Percentiles rank a stretch among this genome's conserved stretches.
Evolutionary conservation across 2,113 vertebrate genomes (phyloP).

Genomic region (Clarias magur): DNA sequence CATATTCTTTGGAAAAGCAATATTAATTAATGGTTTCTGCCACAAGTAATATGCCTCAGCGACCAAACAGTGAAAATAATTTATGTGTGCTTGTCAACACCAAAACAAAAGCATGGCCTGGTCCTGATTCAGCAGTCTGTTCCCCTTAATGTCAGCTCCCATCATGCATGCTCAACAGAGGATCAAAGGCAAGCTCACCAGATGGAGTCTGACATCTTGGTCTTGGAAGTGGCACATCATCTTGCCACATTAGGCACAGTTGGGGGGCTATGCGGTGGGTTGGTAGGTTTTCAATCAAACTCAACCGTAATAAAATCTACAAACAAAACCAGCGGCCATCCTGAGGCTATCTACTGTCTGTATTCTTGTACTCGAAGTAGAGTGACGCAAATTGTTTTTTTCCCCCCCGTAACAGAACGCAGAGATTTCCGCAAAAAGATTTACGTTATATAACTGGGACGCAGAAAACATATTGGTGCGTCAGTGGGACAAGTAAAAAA

Average conservation of each 20-base stretch:
- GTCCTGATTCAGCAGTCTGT: constrained; percentile 61
- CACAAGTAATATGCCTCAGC: constrained; percentile 16
- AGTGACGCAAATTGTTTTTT: not conserved
- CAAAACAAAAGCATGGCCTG: constrained; percentile 51
- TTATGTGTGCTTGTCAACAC: constrained; percentile 37
- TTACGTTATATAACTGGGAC: not conserved
- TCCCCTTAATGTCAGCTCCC: constrained; percentile 61
- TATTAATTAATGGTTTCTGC: constrained; percentile 19
- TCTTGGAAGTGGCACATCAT: constrained; percentile 61
- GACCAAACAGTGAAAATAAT: constrained; percentile 7
- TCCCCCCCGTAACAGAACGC: not conserved
- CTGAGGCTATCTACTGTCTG: not conserved
- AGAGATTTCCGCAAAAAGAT: not conserved
- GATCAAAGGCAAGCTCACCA: constrained; percentile 64
- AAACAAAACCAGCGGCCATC: not conserved
- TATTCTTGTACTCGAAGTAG: not conserved
- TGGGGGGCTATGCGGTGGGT: not conserved
- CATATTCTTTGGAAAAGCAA: not conserved
- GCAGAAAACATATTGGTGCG: not conserved
- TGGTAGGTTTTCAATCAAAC: constrained; percentile 24
- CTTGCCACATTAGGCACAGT: constrained; percentile 57
- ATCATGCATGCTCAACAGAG: constrained; percentile 63
- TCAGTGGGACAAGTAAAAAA: not conserved
- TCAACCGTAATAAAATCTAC: not conserved
- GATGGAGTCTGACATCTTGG: constrained; percentile 67